A percentile compares a stretch with the other conserved stretches of the same genome.
Evolutionary conservation across 1,140 invertebrate genomes (phyloP).

Genomic region (Zaprionus africanus): DNA sequence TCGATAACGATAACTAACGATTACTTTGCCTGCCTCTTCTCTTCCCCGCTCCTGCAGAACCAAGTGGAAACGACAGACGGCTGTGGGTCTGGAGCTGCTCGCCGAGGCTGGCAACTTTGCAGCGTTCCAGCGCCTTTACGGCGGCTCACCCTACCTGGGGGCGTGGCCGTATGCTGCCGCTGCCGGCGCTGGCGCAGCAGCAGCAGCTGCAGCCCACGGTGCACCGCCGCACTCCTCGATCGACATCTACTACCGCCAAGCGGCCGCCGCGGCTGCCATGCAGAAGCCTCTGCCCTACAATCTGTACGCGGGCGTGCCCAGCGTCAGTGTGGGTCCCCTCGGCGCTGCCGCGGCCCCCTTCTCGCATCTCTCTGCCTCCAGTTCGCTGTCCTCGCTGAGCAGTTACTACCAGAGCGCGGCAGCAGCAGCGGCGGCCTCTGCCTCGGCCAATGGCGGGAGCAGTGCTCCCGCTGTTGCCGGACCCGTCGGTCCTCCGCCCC

Average conservation of each 20-base stretch:
- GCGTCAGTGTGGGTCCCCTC: slow-evolving; percentile 55
- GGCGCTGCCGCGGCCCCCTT: slow-evolving; percentile 70
- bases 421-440: slow-evolving; percentile 57
- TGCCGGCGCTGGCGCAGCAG: slow-evolving; percentile 73
- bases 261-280: slow-evolving; percentile 88
- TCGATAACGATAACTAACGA: neutral
- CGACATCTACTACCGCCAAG: slow-evolving; percentile 92
- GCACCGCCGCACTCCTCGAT: slow-evolving; percentile 88
- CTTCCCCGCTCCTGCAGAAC: slow-evolving; percentile 89
- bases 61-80: slow-evolving; percentile 99
- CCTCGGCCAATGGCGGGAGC: slow-evolving; percentile 31
- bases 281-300: slow-evolving; percentile 95
- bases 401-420: slow-evolving; percentile 82
- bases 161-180: slow-evolving; percentile 86
- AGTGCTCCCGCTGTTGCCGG: slow-evolving; percentile 49
- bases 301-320: slow-evolving; percentile 81
- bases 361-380: slow-evolving; percentile 83
- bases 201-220: slow-evolving; percentile 72
- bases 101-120: slow-evolving; percentile 98
- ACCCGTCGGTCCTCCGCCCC: slow-evolving; percentile 24
- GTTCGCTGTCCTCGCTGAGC: slow-evolving; percentile 82
- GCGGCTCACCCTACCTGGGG: slow-evolving; percentile 88
- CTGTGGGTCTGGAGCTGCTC: slow-evolving; percentile 97
- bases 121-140: slow-evolving; percentile 97
- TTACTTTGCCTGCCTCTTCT: neutral